A percentile compares a stretch with the other conserved stretches of the same genome.
Conservation (phyloP, 2,888 invertebrate species). For the Gymnosoma rotundatum region DNA sequence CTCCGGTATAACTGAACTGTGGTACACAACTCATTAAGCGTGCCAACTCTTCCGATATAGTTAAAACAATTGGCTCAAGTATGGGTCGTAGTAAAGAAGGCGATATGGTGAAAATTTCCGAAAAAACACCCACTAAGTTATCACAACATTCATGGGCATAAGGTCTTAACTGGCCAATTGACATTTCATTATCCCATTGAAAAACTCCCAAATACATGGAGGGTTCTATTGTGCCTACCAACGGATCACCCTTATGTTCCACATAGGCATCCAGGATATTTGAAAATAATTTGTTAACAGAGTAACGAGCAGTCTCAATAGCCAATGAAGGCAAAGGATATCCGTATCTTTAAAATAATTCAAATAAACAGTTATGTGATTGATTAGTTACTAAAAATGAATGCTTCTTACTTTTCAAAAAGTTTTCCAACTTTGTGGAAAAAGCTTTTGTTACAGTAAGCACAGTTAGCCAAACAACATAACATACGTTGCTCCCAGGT, state of each 20-base stretch:
- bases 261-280: slow-evolving; percentile 89
- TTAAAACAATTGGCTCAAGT: slow-evolving; percentile 91
- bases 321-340: slow-evolving; percentile 90
- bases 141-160: slow-evolving; percentile 95
- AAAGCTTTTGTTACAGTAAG: slow-evolving; percentile 89
- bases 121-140: slow-evolving; percentile 86
- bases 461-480: slow-evolving; percentile 94
- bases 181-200: slow-evolving; percentile 90
- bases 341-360: slow-evolving; percentile 83
- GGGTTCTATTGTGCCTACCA: slow-evolving; percentile 97
- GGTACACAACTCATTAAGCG: slow-evolving; percentile 92
- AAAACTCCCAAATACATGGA: slow-evolving; percentile 96
- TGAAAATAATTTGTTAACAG: slow-evolving; percentile 83
- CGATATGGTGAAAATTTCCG: slow-evolving; percentile 85
- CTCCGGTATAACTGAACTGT: slow-evolving; percentile 87
- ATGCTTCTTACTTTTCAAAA: slow-evolving; percentile 82
- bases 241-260: slow-evolving; percentile 95
- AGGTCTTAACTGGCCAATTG: slow-evolving; percentile 90
- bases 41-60: slow-evolving; percentile 95
- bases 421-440: slow-evolving; percentile 88
- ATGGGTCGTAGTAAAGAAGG: slow-evolving; percentile 89
- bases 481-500: slow-evolving; percentile 92
- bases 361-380: not conserved
- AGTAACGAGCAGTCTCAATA: slow-evolving; percentile 86
- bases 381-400: not conserved